phyloP scores from a whole-genome alignment of 2,113 vertebrate genomes.

The pig (Sus scrofa) region T2T-Sscrofa CM000818.6:129762501-129763000 shows the following conservation, averaged over 20 bases:
- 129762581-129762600: not conserved
- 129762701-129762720: no score
- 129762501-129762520: not conserved
- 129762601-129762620: not conserved
- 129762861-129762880: no score
- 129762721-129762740: no score
- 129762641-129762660: rapidly evolving
- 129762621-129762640: not conserved
- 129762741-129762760: no score
- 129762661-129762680: not conserved
- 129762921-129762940: not conserved
- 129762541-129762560: not conserved
- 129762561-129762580: not conserved
- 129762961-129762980: not conserved
- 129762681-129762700: no score
- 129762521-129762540: no score
- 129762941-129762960: no score
- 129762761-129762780: no score
- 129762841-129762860: no score
- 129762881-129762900: not conserved
- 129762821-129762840: no score
- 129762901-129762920: not conserved
- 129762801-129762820: no score
- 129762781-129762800: no score
- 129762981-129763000: rapidly evolving